Percentiles rank a stretch among this genome's conserved stretches.
Evolutionary conservation across 2,888 invertebrate genomes (phyloP).

Genomic region (Stegophylla sp.): DNA sequence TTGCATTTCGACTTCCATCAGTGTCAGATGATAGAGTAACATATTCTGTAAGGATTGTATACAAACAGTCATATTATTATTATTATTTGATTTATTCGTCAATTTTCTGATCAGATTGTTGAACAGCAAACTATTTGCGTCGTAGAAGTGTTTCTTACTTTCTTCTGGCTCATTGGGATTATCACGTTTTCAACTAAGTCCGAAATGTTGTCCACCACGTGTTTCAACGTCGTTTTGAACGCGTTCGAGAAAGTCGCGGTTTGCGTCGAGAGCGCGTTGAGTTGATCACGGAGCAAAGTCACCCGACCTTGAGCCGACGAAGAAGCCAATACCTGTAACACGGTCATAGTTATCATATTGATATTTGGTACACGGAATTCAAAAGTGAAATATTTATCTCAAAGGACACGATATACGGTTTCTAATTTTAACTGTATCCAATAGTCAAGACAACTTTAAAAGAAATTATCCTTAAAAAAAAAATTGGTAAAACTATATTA

Average conservation of each 20-base stretch:
- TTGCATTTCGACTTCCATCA: constrained; percentile 55
- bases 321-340: constrained; percentile 39
- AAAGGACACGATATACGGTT: too few species aligned
- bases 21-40: constrained; percentile 38
- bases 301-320: constrained; percentile 33
- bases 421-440: too few species aligned
- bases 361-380: too few species aligned
- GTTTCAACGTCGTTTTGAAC: constrained; percentile 23
- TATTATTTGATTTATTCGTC: neutral
- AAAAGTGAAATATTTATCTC: too few species aligned
- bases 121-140: too few species aligned
- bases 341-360: too few species aligned
- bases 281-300: constrained; percentile 37
- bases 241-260: constrained; percentile 13
- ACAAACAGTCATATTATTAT: neutral
- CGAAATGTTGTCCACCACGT: constrained; percentile 24
- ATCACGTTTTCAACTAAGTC: constrained; percentile 44
- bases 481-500: too few species aligned
- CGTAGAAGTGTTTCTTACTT: constrained; percentile 19
- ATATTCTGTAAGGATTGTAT: constrained; percentile 17
- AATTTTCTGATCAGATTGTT: too few species aligned
- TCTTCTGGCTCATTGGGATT: constrained; percentile 30
- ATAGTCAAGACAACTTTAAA: too few species aligned
- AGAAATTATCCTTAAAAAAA: too few species aligned
- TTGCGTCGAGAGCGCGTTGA: constrained; percentile 30